A percentile compares a stretch with the other conserved stretches of the same genome.
phyloP scores from a whole-genome alignment of 1,140 invertebrate species.

The Drosophila prosaltans region DNA sequence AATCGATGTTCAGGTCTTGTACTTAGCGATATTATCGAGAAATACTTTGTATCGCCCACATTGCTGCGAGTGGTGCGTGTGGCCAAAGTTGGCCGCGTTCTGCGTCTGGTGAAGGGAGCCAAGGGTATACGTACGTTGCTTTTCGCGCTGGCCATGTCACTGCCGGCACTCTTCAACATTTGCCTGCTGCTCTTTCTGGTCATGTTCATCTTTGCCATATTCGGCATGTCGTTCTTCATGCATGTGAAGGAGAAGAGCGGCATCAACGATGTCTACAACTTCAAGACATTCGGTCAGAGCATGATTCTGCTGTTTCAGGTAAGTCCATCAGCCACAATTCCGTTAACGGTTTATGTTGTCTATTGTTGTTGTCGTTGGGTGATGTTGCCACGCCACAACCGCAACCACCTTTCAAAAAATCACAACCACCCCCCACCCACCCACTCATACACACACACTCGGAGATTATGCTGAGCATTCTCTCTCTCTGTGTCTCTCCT shows the following conservation, averaged over 20 bases:
- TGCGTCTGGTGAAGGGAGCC: slow-evolving; percentile 98
- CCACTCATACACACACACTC: slow-evolving; percentile 3
- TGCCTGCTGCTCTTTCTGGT: slow-evolving; percentile 98
- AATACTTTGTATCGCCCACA: slow-evolving; percentile 98
- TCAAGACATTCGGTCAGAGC: slow-evolving; percentile 98
- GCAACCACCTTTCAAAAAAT: slow-evolving; percentile 21
- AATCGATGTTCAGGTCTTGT: slow-evolving; percentile 89
- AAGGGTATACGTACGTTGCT: slow-evolving; percentile 98
- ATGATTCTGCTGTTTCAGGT: slow-evolving; percentile 99
- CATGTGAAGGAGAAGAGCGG: slow-evolving; percentile 96
- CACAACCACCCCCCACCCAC: slow-evolving; percentile 1
- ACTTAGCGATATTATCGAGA: slow-evolving; percentile 97
- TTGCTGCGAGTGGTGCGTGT: slow-evolving; percentile 98
- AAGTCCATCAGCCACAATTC: slow-evolving; percentile 82
- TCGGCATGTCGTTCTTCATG: slow-evolving; percentile 99
- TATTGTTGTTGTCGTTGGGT: slow-evolving; percentile 83
- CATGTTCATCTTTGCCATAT: slow-evolving; percentile 99
- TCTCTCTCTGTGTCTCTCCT: not conserved
- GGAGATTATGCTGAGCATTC: not conserved
- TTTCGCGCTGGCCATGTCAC: slow-evolving; percentile 98
- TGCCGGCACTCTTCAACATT: slow-evolving; percentile 99
- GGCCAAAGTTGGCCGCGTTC: slow-evolving; percentile 97
- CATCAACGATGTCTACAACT: slow-evolving; percentile 98
- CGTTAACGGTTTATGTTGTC: slow-evolving; percentile 83
- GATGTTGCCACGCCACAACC: slow-evolving; percentile 70